A percentile compares a stretch with the other conserved stretches of the same genome.
Evolutionary conservation across 2,113 vertebrate species (phyloP).

Genomic region (Micronycteris hirsuta): DNA sequence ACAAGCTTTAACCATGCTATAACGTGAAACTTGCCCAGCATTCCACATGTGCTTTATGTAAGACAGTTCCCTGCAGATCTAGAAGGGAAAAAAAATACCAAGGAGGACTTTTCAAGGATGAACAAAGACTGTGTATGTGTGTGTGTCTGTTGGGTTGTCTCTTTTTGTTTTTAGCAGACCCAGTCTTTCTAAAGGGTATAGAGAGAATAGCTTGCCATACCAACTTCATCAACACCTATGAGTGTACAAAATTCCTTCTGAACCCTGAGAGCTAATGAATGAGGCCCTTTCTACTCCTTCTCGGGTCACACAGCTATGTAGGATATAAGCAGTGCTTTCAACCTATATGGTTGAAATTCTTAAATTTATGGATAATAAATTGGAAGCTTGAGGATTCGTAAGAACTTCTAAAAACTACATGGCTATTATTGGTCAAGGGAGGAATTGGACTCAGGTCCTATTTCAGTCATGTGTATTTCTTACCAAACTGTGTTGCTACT

Average conservation of each 20-base stretch:
- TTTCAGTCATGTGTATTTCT: not conserved
- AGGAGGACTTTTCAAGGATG: not conserved
- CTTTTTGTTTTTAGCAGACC: not conserved
- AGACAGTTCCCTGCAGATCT: not conserved
- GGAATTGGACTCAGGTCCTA: not conserved
- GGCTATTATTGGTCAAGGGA: not conserved
- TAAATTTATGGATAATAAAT: not conserved
- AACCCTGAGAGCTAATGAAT: not conserved
- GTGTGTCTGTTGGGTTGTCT: not conserved
- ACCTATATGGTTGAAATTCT: not conserved
- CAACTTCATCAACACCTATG: not conserved
- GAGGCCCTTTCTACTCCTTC: not conserved
- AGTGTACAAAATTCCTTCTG: not conserved
- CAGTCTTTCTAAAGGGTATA: not conserved
- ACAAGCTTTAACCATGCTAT: not conserved
- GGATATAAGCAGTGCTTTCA: not conserved
- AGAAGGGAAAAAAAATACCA: not conserved
- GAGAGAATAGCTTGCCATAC: not conserved
- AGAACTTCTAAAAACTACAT: not conserved
- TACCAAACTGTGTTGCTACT: not conserved
- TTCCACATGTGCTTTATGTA: not conserved
- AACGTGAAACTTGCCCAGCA: not conserved
- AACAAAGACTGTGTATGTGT: not conserved
- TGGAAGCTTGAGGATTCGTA: not conserved
- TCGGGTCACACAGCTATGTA: rapidly evolving